phyloP scores from a whole-genome alignment of 2,113 vertebrate species.

The Abramis brama region DNA sequence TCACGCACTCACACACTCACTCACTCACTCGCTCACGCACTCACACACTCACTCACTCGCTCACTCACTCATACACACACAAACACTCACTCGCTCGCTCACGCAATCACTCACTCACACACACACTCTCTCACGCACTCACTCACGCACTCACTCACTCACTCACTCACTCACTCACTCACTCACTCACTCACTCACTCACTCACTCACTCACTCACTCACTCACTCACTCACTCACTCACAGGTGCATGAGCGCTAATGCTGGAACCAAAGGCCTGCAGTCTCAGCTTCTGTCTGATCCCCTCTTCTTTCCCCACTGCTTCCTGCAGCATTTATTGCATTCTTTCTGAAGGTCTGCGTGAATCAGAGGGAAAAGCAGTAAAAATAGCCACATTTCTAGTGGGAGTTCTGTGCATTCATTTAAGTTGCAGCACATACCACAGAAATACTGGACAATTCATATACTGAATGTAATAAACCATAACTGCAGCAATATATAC shows the following conservation, averaged over 20 bases:
- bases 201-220: too few relatives aligned
- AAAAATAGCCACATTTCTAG: not conserved
- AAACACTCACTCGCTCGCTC: too few relatives aligned
- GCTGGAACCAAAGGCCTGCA: not conserved
- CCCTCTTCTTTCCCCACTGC: not conserved
- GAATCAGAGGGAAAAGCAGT: not conserved
- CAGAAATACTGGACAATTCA: not conserved
- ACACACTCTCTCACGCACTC: too few relatives aligned
- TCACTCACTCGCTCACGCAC: too few relatives aligned
- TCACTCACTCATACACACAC: too few relatives aligned
- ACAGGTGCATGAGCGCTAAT: not conserved
- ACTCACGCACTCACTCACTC: too few relatives aligned
- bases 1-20: too few relatives aligned
- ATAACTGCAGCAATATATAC: not conserved
- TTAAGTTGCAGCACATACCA: not conserved
- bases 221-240: not conserved
- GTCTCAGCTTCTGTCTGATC: not conserved
- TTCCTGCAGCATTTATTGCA: not conserved
- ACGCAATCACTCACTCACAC: too few relatives aligned
- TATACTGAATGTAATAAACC: not conserved
- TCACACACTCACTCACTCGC: too few relatives aligned
- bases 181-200: too few relatives aligned
- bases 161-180: too few relatives aligned
- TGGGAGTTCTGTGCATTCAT: not conserved
- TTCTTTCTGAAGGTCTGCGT: not conserved